A percentile compares a stretch with the other conserved stretches of the same genome.
Evolutionary conservation across 2,888 invertebrate genomes (phyloP).

Genomic region (Craniophora ligustri): DNA sequence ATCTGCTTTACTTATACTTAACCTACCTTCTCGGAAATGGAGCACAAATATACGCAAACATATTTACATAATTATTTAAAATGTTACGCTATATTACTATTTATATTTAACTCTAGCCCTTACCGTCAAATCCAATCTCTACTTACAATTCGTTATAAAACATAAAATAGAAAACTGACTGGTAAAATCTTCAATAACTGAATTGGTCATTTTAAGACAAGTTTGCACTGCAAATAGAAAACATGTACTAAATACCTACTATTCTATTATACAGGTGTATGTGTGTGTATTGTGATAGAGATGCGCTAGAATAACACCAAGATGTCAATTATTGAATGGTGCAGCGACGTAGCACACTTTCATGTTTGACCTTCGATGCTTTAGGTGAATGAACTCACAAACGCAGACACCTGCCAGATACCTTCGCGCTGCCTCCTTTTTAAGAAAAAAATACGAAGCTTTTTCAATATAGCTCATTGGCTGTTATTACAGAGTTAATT

Average conservation of each 20-base stretch:
- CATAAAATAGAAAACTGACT: not conserved
- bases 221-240: constrained; percentile 4
- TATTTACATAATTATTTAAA: no score
- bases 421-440: constrained; percentile 51
- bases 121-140: no score
- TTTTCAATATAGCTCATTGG: constrained; percentile 50
- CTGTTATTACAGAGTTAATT: constrained; percentile 49
- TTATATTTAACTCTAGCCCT: no score
- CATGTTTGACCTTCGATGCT: constrained; percentile 63
- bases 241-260: not conserved
- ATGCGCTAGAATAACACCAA: constrained; percentile 24
- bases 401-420: constrained; percentile 64
- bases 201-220: constrained; percentile 2
- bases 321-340: constrained; percentile 51
- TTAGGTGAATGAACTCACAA: constrained; percentile 59
- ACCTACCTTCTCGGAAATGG: no score
- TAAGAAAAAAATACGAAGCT: constrained; percentile 42
- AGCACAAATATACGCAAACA: no score
- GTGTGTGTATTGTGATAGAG: not conserved
- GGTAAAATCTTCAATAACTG: not conserved
- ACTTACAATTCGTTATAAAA: no score
- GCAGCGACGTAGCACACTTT: constrained; percentile 56
- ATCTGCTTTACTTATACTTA: no score
- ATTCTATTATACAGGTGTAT: not conserved
- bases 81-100: no score